Evolutionary conservation across 2,888 invertebrate species (phyloP).

Genomic region (Cataglyphis cursor): DNA sequence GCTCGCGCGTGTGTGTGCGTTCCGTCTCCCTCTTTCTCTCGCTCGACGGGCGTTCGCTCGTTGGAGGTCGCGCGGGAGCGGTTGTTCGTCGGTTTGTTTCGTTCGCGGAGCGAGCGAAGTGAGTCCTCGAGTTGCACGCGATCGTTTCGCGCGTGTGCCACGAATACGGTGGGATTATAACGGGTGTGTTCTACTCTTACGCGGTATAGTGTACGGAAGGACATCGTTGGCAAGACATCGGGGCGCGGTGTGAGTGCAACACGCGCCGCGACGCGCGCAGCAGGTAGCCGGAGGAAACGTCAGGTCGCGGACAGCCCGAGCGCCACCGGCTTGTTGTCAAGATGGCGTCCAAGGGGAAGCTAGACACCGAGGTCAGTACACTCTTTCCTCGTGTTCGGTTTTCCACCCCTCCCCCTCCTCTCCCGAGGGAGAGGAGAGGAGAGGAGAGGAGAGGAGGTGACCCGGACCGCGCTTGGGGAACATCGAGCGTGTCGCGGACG

Average conservation of each 20-base stretch:
- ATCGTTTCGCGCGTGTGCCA: constrained; percentile 40
- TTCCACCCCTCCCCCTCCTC: background rate
- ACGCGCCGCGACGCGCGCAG: constrained; percentile 61
- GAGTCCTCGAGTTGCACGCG: constrained; percentile 37
- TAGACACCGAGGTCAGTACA: constrained; percentile 80
- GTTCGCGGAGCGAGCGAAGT: constrained; percentile 1
- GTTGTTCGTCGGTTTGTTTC: background rate
- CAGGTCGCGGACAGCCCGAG: constrained; percentile 63
- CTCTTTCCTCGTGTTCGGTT: constrained; percentile 34
- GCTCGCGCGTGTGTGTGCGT: no score
- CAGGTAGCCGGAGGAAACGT: constrained; percentile 66
- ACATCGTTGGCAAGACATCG: background rate
- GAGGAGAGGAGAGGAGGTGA: background rate
- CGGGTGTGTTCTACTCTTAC: background rate
- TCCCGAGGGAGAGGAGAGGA: background rate
- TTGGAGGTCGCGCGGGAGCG: constrained; percentile 8
- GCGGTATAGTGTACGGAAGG: background rate
- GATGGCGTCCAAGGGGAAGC: constrained; percentile 84
- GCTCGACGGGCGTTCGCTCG: constrained; percentile 12
- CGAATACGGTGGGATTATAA: constrained; percentile 19
- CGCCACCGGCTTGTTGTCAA: constrained; percentile 83
- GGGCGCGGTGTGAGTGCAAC: constrained; percentile 22
- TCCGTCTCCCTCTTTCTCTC: background rate
- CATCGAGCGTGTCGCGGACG: background rate
- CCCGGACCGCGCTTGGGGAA: background rate